Evolutionary conservation across 1,140 invertebrate species (phyloP), one percentile per base, ranked within the genome.

Genomic region (Calliphora vicina): DNA sequence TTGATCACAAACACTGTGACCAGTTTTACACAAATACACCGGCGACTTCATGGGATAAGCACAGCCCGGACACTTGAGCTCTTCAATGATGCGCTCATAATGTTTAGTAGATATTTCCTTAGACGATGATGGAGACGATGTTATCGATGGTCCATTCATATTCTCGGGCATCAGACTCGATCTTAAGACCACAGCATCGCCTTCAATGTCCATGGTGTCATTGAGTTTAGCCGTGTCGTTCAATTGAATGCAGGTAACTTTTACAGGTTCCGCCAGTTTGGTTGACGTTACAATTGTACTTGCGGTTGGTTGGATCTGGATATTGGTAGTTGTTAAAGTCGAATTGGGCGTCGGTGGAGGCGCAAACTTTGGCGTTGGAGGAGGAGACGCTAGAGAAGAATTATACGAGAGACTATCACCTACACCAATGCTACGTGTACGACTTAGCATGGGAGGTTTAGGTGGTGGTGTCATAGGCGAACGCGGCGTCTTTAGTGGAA

Each of bases 31-130:
- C 43, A 90, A 85, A 25, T 87, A 45, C 1, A 90, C 86, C 0
- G 89, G 89, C 29, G 89, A 84, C 80, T 90, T 89, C 87, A 90
- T 89, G 43, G 88, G 86, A 12, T 85, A 82, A 13, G 88, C 88
- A 74, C 89, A 90, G n/a, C 89, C 89, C 1, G 89, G 89, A 85
- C 89, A 90, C 15, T 88, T 85, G 17, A 90, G 84, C 83, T 90
- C 88, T 81, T 90, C 89, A 35, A 90, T 88, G 23, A 90, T 83
- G 6, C 87, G 85, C 84, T 90, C 88, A 78, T 90, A 90, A 73
- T 90, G 89, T 2, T 87, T 86, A 0, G 82, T 72, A 0, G 88
- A 87, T 0, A 90, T 80, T 13, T 84, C 81, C 20, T 23, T 23
- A 61, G 13, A 6, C 15, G 57, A 26, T 12, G 20, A 80, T 17